Base-by-base conservation (phyloP, 2,888 invertebrate genomes). In the Ephialtes manifestator region DNA sequence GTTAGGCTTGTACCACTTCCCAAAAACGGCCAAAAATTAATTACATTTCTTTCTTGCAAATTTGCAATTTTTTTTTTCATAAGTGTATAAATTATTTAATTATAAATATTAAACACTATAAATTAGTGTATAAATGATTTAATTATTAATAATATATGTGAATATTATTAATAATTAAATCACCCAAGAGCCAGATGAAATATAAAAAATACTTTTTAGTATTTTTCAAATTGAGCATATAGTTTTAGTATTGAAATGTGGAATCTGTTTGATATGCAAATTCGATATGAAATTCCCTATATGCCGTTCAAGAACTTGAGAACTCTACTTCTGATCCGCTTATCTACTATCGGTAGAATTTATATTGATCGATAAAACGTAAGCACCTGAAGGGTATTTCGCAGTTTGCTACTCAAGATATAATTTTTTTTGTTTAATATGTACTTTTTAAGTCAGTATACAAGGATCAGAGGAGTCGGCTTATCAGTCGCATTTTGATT, bases 371-470 rank as follows among this genome's bases (percentile, higher is more conserved):
- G 31, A 70, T 53, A 51, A 71, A 71, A 71, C 4, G 58, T 28
- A 28, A 58, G 58, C 58, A 58, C 71, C 71, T 55, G 71, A 71
- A 53, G 53, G 71, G 55, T 71, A 71, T 71, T 55, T 53, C 71
- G 71, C 18, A 35, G 20, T 71, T 55, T 71, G 31, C 18, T 35
- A 71, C 35, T 55, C 68, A 46, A 31, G 28, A 18, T 8, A 53
- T 53, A 18, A 18, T 51, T 51, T 51, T 51, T 51, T 51, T 51
- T 51, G n/a, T 51, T 13, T 53, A 20, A 46, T 39, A 39, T 55
- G 24, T 24, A 24, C 24, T 35, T 71, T 46, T 46, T 48, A 31
- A 2, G 48, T 18, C 10, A 15, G 15, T 24, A 24, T 35, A 20
- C 31, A 31, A 60, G 4, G 15, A 31, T 28, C 28, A 60, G 15